These are phyloP conservation scores for Peromyscus melanophrys DNA, from an alignment of 2,797 vertebrate species.

Conservation along the genomic window DNA sequence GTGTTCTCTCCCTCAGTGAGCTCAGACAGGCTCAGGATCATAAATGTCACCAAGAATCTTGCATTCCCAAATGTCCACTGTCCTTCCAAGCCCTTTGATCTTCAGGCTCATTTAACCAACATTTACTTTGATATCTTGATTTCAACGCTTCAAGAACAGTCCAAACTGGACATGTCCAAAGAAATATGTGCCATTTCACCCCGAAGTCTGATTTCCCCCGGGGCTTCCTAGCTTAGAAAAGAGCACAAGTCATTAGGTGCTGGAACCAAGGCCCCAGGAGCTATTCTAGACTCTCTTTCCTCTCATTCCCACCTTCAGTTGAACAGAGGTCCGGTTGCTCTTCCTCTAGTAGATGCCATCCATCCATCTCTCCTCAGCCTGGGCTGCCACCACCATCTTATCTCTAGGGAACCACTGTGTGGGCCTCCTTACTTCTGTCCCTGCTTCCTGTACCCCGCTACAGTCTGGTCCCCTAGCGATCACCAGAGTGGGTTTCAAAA, in stretches of 20 bases:
- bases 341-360: not conserved
- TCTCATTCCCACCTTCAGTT: not conserved
- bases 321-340: not conserved
- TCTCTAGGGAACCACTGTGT: not conserved
- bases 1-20: not conserved
- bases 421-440: not conserved
- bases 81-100: not conserved
- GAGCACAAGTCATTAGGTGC: not conserved
- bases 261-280: not conserved
- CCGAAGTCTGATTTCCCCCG: not conserved
- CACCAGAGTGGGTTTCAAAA: constrained; percentile 1
- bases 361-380: not conserved
- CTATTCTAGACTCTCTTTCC: constrained; percentile 26
- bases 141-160: constrained; percentile 31
- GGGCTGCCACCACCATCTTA: not conserved
- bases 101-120: constrained; percentile 38
- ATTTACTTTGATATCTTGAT: constrained; percentile 40
- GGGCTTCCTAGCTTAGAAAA: constrained; percentile 38
- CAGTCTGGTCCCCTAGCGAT: not conserved
- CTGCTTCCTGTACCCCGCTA: not conserved
- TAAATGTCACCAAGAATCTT: not conserved
- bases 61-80: not conserved
- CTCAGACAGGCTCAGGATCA: not conserved
- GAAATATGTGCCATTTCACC: not conserved
- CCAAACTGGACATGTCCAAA: constrained; percentile 24